Evolutionary conservation across 2,797 vertebrate genomes (phyloP).

Genomic region (Catamblyrhynchus diadema): DNA sequence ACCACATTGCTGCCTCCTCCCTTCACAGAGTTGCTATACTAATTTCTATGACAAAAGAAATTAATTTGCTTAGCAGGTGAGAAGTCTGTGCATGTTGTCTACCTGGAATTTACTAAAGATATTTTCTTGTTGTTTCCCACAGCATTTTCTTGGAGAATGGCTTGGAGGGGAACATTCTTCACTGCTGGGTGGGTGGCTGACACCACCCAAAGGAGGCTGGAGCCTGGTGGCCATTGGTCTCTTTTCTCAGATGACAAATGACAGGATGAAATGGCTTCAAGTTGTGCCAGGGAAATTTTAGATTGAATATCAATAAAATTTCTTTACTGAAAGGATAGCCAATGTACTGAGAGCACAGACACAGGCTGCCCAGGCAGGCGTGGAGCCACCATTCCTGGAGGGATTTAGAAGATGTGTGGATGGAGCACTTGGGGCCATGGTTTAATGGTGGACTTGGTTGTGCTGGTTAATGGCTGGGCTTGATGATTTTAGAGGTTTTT

Average conservation of each 20-base stretch:
- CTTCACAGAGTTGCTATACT: not conserved
- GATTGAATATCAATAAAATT: not conserved
- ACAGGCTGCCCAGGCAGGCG: not conserved
- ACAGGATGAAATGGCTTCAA: not conserved
- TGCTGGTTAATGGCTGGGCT: not conserved
- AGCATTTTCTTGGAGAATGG: not conserved
- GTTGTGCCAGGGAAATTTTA: not conserved
- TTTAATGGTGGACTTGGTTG: not conserved
- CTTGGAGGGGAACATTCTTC: not conserved
- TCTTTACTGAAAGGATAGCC: not conserved
- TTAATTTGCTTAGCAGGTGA: not conserved
- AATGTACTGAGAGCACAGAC: not conserved
- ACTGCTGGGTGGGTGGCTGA: not conserved
- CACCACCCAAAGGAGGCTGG: not conserved
- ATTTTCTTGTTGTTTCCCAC: not conserved
- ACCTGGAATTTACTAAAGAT: not conserved
- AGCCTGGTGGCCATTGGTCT: not conserved
- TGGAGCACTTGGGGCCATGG: too few relatives aligned
- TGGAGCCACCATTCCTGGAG: not conserved
- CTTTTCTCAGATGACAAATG: not conserved
- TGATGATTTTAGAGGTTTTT: not conserved
- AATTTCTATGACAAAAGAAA: not conserved
- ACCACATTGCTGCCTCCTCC: not conserved
- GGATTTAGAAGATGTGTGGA: not conserved
- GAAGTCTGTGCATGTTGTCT: not conserved